Percentiles rank a stretch among this genome's conserved stretches.
Evolutionary conservation across 2,797 vertebrate species (phyloP).

Genomic region (Nasua narica): DNA sequence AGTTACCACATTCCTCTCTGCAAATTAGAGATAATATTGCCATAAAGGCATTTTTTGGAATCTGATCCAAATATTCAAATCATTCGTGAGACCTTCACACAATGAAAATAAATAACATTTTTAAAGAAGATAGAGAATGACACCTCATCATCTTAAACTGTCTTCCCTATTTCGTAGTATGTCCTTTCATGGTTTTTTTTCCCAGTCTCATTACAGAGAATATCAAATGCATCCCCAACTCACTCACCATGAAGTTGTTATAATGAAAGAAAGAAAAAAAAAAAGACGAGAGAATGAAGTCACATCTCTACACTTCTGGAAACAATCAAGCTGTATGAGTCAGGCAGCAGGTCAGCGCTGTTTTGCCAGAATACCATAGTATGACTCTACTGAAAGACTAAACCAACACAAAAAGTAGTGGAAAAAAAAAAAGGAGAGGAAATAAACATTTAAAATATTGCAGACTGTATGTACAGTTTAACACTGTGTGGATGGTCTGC

Average conservation of each 20-base stretch:
- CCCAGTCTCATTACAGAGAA: background rate
- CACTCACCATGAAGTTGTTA: background rate
- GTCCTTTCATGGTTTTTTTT: background rate
- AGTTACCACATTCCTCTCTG: background rate
- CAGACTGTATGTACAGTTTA: background rate
- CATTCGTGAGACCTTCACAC: background rate
- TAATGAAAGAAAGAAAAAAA: background rate
- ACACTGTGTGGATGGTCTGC: background rate
- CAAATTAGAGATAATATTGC: background rate
- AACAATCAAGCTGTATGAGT: background rate
- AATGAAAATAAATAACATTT: background rate
- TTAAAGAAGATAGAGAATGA: background rate
- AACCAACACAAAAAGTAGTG: background rate
- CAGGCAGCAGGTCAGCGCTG: background rate
- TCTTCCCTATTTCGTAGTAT: background rate
- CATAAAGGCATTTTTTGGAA: background rate
- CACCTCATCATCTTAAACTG: background rate
- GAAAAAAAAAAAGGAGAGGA: background rate
- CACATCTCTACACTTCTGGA: background rate
- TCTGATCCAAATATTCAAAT: background rate
- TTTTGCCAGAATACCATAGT: background rate
- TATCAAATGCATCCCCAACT: background rate
- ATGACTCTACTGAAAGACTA: background rate
- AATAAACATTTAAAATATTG: background rate
- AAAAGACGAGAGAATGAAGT: background rate